phyloP scores from a whole-genome alignment of 1,140 invertebrate genomes.

The Aplysia californica region DNA sequence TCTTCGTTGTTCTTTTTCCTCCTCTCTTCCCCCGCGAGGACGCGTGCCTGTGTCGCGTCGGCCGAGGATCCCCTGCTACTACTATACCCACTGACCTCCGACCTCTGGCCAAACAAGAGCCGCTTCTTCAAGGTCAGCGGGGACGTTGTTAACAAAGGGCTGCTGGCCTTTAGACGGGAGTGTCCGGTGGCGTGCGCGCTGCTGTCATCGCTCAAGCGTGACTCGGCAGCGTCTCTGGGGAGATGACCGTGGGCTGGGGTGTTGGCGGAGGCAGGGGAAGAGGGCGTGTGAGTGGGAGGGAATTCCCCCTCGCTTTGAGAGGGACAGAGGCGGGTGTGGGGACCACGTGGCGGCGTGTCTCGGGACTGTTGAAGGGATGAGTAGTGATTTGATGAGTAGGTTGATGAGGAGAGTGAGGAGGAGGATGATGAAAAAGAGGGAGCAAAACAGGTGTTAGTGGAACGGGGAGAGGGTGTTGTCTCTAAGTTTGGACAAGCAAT shows the following conservation, averaged over 20 bases:
- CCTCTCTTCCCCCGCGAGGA: too few species aligned
- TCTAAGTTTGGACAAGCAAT: background rate
- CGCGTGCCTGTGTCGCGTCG: too few species aligned
- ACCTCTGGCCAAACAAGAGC: constrained; percentile 12
- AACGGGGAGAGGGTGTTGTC: background rate
- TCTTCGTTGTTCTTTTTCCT: too few species aligned
- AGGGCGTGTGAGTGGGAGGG: background rate
- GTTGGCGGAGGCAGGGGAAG: background rate
- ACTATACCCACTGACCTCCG: too few species aligned
- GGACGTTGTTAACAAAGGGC: constrained; percentile 13
- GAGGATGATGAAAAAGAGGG: background rate
- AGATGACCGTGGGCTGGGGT: background rate
- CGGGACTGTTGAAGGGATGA: background rate
- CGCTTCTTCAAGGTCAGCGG: constrained; percentile 14
- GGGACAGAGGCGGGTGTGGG: too few species aligned
- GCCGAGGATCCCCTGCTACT: too few species aligned
- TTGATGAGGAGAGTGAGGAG: background rate
- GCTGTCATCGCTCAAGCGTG: too few species aligned
- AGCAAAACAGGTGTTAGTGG: background rate
- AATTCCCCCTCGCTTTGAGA: background rate
- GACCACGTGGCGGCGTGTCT: too few species aligned
- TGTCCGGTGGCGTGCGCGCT: background rate
- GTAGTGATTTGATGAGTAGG: background rate
- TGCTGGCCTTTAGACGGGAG: constrained; percentile 13
- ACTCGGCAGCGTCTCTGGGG: too few species aligned